These are phyloP conservation scores for Austrolebias charrua DNA, from an alignment of 2,797 vertebrate species.

Conservation along the genomic window DNA sequence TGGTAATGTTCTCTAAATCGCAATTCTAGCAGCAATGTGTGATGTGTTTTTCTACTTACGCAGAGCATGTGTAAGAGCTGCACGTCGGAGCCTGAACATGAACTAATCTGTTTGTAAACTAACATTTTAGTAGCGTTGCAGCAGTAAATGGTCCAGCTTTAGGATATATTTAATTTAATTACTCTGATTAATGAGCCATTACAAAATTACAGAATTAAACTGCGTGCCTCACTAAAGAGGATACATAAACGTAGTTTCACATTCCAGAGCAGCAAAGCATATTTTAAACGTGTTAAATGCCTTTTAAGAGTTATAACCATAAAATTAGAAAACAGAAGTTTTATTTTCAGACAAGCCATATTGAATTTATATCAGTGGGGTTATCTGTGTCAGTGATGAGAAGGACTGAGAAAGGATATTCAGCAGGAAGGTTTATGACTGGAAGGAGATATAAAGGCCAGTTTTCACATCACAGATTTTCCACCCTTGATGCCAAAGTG, in stretches of 20 bases:
- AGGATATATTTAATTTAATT: slow-evolving; percentile 21
- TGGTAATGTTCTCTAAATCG: slow-evolving; percentile 24
- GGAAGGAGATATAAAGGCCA: not conserved
- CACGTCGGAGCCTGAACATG: not conserved
- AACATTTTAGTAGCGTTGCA: slow-evolving; percentile 1
- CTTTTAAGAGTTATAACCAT: not conserved
- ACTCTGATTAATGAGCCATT: slow-evolving; percentile 24
- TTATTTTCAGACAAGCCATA: slow-evolving; percentile 6
- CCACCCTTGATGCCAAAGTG: slow-evolving; percentile 11
- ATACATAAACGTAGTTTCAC: slow-evolving; percentile 10
- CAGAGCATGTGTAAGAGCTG: slow-evolving; percentile 6
- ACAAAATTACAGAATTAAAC: slow-evolving; percentile 8
- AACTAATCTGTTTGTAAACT: not conserved
- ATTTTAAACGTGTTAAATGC: not conserved
- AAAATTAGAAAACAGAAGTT: slow-evolving; percentile 1
- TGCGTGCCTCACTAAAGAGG: not conserved
- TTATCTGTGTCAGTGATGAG: slow-evolving; percentile 4
- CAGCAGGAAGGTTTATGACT: not conserved
- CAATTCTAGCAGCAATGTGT: slow-evolving; percentile 15
- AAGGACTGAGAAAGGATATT: slow-evolving; percentile 3
- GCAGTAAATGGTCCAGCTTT: slow-evolving; percentile 16
- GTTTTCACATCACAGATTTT: slow-evolving; percentile 12
- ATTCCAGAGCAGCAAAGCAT: slow-evolving; percentile 25
- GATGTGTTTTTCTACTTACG: slow-evolving; percentile 12
- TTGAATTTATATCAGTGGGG: slow-evolving; percentile 1